These are phyloP conservation scores for Ramphastos sulfuratus DNA, from an alignment of 2,113 vertebrate genomes.

Conservation along the genomic window DNA sequence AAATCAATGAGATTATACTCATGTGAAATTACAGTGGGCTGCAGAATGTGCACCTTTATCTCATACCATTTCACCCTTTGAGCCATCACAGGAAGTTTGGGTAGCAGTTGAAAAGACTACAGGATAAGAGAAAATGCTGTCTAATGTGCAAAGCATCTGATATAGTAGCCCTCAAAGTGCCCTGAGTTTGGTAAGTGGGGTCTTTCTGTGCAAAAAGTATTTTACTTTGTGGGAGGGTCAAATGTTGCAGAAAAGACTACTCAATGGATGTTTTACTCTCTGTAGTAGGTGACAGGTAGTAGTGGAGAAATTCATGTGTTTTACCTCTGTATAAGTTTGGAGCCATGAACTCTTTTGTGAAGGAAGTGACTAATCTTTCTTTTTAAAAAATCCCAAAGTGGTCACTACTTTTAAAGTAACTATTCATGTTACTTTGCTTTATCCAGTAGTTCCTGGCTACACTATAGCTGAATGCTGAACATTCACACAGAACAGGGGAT, in stretches of 20 bases:
- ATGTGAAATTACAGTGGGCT: neutral
- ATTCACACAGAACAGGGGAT: neutral
- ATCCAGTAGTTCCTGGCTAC: neutral
- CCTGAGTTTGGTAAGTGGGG: neutral
- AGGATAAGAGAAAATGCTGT: neutral
- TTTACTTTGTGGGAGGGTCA: neutral
- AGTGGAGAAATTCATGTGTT: neutral
- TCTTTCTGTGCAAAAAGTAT: neutral
- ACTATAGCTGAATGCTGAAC: neutral
- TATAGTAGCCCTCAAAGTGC: neutral
- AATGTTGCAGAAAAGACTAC: neutral
- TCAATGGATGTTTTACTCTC: neutral
- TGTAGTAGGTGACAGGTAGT: neutral
- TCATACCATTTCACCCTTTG: neutral
- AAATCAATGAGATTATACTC: neutral
- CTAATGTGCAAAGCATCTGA: neutral
- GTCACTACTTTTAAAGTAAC: neutral
- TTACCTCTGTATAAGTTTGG: neutral
- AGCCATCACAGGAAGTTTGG: neutral
- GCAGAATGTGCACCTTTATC: neutral
- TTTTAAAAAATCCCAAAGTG: neutral
- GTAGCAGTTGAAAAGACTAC: neutral
- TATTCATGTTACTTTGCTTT: constrained; percentile 1
- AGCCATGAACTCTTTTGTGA: neutral
- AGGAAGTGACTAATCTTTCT: neutral